Percentiles rank a stretch among this genome's conserved stretches.
Evolutionary conservation across 2,113 vertebrate genomes (phyloP).

Genomic region (Upupa epops): DNA sequence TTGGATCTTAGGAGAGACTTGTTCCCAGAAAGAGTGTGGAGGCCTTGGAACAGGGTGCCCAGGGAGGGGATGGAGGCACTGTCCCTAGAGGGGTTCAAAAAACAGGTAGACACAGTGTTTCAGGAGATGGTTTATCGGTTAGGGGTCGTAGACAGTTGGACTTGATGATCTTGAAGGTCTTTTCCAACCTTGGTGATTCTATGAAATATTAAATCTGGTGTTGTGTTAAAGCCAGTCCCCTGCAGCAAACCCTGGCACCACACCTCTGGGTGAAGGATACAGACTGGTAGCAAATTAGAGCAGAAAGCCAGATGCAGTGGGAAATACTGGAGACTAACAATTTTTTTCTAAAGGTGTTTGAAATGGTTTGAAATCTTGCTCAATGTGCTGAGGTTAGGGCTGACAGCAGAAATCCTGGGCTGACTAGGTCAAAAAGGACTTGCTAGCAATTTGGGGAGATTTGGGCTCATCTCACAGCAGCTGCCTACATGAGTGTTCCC

Average conservation of each 20-base stretch:
- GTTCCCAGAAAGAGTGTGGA: too few relatives aligned
- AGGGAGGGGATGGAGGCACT: too few relatives aligned
- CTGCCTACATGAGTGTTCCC: not conserved
- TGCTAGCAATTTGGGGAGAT: not conserved
- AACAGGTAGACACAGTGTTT: too few relatives aligned
- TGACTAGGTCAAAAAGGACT: not conserved
- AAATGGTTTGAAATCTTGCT: not conserved
- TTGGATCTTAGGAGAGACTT: too few relatives aligned
- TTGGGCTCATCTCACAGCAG: not conserved
- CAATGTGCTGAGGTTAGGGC: not conserved
- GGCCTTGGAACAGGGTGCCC: too few relatives aligned
- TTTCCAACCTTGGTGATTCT: too few relatives aligned
- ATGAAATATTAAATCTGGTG: not conserved
- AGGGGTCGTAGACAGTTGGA: too few relatives aligned
- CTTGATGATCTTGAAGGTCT: too few relatives aligned
- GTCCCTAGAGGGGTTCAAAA: too few relatives aligned
- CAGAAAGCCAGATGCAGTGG: not conserved
- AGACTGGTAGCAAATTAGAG: not conserved
- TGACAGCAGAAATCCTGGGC: not conserved
- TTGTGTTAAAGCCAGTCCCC: not conserved
- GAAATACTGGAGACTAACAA: not conserved
- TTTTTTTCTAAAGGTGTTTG: not conserved
- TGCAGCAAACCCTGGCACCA: not conserved
- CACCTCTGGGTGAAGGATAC: not conserved
- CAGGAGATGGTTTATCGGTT: too few relatives aligned